Evolutionary conservation across 2,113 vertebrate species (phyloP).

Genomic region (Anthoscopus minutus): DNA sequence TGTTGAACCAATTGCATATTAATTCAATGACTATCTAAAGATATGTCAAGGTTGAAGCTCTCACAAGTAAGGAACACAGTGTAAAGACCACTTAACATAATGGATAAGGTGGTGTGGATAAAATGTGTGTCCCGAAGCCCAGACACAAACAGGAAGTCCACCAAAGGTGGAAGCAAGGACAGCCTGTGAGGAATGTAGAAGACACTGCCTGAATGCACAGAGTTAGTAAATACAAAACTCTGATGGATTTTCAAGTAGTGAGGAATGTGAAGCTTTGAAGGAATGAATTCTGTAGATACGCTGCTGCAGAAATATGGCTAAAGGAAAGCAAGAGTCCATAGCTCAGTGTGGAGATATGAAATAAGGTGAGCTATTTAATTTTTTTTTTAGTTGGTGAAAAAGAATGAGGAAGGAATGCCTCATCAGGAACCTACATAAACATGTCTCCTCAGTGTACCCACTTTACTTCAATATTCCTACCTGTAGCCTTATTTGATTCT

Average conservation of each 20-base stretch:
- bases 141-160: neutral
- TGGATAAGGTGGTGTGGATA: neutral
- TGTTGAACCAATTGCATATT: neutral
- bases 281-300: neutral
- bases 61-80: neutral
- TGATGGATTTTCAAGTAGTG: neutral
- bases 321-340: neutral
- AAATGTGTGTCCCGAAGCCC: neutral
- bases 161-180: neutral
- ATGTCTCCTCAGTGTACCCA: neutral
- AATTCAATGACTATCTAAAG: neutral
- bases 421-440: neutral
- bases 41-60: neutral
- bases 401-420: neutral
- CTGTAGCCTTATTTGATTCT: neutral
- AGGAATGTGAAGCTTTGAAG: neutral
- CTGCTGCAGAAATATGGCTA: neutral
- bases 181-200: neutral
- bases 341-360: neutral
- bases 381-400: neutral
- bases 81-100: accelerated
- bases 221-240: neutral
- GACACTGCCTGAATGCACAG: neutral
- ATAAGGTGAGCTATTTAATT: neutral
- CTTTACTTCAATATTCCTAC: neutral